A percentile compares a stretch with the other conserved stretches of the same genome.
These are phyloP conservation scores for Urosaurus nigricauda DNA, from an alignment of 2,797 vertebrate genomes.

Conservation along the genomic window DNA sequence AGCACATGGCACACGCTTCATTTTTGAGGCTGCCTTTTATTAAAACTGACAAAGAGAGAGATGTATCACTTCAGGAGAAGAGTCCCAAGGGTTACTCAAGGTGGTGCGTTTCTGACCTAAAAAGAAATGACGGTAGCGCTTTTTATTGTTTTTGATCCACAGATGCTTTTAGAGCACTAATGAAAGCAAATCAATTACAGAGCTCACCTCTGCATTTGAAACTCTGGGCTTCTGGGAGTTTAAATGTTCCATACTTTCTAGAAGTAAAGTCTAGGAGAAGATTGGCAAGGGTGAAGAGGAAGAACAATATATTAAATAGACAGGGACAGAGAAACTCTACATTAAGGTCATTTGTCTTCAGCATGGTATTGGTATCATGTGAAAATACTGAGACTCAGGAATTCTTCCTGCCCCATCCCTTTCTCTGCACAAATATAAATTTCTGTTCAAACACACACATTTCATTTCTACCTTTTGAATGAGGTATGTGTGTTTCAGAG, in stretches of 20 bases:
- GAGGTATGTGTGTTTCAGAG: too few species aligned
- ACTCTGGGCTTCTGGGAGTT: constrained; percentile 36
- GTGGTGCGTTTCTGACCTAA: constrained; percentile 53
- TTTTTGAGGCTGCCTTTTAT: constrained; percentile 73
- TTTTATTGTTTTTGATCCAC: constrained; percentile 57
- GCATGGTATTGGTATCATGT: background rate
- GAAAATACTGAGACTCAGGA: background rate
- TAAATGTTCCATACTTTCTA: constrained; percentile 14
- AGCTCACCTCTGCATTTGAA: constrained; percentile 41
- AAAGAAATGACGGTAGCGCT: constrained; percentile 56
- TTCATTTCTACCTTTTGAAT: too few species aligned
- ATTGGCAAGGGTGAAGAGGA: background rate
- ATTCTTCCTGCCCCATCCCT: background rate
- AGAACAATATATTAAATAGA: background rate
- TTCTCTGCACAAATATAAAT: too few species aligned
- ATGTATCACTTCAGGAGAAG: constrained; percentile 64
- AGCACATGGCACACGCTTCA: constrained; percentile 65
- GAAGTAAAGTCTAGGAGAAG: constrained; percentile 25
- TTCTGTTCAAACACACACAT: too few species aligned
- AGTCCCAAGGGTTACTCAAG: constrained; percentile 66
- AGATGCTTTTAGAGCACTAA: constrained; percentile 68
- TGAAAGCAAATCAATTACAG: constrained; percentile 65
- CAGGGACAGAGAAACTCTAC: background rate
- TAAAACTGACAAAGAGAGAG: constrained; percentile 71
- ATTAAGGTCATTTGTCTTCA: background rate